A percentile compares a stretch with the other conserved stretches of the same genome.
These are phyloP conservation scores for Eretmocerus hayati DNA, from an alignment of 2,888 invertebrate species.

Conservation along the genomic window DNA sequence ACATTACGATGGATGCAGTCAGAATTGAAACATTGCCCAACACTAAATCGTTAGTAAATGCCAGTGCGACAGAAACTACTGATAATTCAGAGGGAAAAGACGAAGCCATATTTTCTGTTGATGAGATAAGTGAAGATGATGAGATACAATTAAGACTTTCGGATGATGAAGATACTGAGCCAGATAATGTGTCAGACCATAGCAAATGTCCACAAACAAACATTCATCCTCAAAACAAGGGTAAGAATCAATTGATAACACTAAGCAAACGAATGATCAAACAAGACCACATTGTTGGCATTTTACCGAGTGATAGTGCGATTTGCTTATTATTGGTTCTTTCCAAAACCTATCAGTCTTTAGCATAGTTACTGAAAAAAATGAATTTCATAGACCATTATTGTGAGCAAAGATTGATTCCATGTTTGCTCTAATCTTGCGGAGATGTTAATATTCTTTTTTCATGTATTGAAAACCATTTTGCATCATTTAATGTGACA, in stretches of 20 bases:
- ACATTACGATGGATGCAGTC: conserved; percentile 34
- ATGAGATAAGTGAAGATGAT: conserved; percentile 36
- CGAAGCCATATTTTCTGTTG: conserved; percentile 34
- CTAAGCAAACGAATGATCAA: conserved; percentile 1
- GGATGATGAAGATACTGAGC: conserved; percentile 37
- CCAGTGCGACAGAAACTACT: conserved; percentile 24
- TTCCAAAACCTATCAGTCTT: too few species aligned
- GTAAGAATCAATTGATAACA: conserved; percentile 16
- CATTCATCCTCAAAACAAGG: conserved; percentile 12
- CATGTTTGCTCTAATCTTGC: too few species aligned
- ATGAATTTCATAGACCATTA: too few species aligned
- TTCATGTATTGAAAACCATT: too few species aligned
- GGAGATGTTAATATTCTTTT: too few species aligned
- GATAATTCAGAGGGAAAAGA: conserved; percentile 34
- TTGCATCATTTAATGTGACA: too few species aligned
- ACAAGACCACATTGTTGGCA: not conserved
- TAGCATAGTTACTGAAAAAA: too few species aligned
- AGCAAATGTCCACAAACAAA: conserved; percentile 15
- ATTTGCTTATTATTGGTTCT: too few species aligned
- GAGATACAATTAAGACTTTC: conserved; percentile 42
- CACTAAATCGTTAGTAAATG: conserved; percentile 27
- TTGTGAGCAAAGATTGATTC: too few species aligned
- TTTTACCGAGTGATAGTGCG: not conserved
- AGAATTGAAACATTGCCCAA: conserved; percentile 30
- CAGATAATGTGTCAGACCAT: conserved; percentile 22